Conservation (phyloP, 2,113 vertebrate genomes). For the Periophthalmus modestus region DNA sequence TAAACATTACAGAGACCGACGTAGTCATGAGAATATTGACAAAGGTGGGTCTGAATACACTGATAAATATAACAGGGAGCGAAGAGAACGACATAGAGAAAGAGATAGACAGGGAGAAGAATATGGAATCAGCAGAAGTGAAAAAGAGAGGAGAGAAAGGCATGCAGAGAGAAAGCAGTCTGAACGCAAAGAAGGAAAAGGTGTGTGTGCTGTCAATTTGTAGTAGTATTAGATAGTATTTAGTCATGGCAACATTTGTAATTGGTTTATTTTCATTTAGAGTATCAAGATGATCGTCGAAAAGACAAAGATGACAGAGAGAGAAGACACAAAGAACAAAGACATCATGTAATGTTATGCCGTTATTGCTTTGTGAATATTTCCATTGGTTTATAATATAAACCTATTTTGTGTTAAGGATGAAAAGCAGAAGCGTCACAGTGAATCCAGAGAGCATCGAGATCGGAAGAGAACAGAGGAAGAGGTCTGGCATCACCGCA, state of each 20-base stretch:
- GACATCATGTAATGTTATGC: conserved; percentile 41
- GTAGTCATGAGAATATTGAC: conserved; percentile 35
- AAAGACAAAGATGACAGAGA: conserved; percentile 67
- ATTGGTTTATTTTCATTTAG: conserved; percentile 44
- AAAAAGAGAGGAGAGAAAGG: conserved; percentile 49
- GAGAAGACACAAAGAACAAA: conserved; percentile 58
- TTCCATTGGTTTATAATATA: neutral
- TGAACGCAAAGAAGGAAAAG: conserved; percentile 58
- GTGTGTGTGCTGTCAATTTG: conserved; percentile 26
- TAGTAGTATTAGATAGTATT: no score
- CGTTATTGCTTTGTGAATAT: neutral
- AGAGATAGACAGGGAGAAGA: conserved; percentile 34
- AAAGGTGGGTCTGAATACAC: conserved; percentile 15
- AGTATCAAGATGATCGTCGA: conserved; percentile 54
- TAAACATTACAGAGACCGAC: conserved; percentile 34
- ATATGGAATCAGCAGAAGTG: conserved; percentile 24
- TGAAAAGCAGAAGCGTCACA: conserved; percentile 35
- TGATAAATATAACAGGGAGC: conserved; percentile 41
- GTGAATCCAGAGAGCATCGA: conserved; percentile 46
- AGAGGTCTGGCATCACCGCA: conserved; percentile 44
- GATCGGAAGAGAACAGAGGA: conserved; percentile 42
- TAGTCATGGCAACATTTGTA: neutral
- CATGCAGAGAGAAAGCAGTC: conserved; percentile 50
- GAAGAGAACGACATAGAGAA: conserved; percentile 36
- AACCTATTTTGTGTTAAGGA: conserved; percentile 27